These are phyloP conservation scores for Zapus hudsonius DNA, from an alignment of 2,113 vertebrate genomes.

Conservation along the genomic window DNA sequence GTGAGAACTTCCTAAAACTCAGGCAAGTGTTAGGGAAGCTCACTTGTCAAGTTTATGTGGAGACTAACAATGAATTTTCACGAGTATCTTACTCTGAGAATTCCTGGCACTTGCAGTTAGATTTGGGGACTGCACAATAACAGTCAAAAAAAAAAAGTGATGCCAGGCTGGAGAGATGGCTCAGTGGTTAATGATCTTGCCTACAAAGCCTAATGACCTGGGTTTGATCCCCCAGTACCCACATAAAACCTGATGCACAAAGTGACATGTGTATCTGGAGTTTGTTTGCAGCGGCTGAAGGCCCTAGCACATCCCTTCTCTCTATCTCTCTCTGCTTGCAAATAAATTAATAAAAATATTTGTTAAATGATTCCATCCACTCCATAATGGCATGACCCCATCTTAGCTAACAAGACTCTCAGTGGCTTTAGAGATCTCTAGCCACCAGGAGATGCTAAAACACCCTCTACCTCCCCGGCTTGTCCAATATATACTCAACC, in stretches of 20 bases:
- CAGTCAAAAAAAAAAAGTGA: not conserved
- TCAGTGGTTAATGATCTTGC: no score
- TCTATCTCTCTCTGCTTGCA: no score
- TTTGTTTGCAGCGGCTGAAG: no score
- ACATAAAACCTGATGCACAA: no score
- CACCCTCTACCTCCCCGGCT: not conserved
- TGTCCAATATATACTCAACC: not conserved
- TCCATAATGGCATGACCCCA: fast-evolving
- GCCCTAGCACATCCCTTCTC: no score
- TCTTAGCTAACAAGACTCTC: not conserved
- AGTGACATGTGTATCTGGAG: no score
- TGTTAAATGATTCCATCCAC: not conserved
- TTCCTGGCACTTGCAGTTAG: not conserved
- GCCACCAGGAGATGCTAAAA: not conserved
- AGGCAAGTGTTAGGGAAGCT: not conserved
- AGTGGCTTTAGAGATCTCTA: not conserved
- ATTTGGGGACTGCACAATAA: not conserved
- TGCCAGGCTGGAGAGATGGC: no score
- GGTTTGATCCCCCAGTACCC: no score
- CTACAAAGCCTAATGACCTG: no score
- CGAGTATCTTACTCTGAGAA: not conserved
- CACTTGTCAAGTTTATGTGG: not conserved
- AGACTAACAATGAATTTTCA: conserved; percentile 23
- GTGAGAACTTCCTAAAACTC: not conserved
- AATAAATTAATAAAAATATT: no score